These are phyloP conservation scores for Aurelia aurita complex sp. Pacific DNA, from an alignment of 30 jellyfish, hydroid and myxozoan species.

Conservation along the genomic window DNA sequence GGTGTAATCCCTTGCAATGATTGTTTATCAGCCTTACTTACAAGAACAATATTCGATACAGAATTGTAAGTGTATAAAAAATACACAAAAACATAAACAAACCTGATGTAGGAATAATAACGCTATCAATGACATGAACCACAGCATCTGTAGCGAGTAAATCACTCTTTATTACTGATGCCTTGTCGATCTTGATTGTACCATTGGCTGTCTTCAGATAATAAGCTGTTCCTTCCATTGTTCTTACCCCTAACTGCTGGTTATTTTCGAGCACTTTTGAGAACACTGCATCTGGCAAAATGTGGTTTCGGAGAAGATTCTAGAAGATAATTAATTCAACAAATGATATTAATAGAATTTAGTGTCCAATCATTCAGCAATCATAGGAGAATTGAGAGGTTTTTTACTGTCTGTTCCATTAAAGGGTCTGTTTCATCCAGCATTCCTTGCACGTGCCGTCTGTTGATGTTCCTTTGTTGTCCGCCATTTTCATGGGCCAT, in stretches of 20 bases:
- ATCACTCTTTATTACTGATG: conserved; percentile 13
- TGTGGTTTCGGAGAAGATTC: conserved; percentile 66
- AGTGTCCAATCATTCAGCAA: neutral
- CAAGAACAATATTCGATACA: too few relatives aligned
- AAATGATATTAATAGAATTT: neutral
- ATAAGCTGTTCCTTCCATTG: conserved; percentile 65
- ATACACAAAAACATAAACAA: too few relatives aligned
- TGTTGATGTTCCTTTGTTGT: too few relatives aligned
- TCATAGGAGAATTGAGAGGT: too few relatives aligned
- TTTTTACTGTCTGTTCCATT: too few relatives aligned
- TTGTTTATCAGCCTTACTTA: too few relatives aligned
- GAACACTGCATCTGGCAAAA: conserved; percentile 52
- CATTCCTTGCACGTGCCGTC: too few relatives aligned
- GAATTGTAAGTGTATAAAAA: too few relatives aligned
- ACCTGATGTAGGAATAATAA: conserved; percentile 76
- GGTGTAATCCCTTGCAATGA: too few relatives aligned
- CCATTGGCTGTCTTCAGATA: conserved; percentile 34
- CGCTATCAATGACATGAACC: conserved; percentile 53
- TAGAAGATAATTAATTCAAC: neutral
- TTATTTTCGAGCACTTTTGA: conserved; percentile 32
- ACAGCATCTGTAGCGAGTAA: conserved; percentile 52
- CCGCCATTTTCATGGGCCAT: too few relatives aligned
- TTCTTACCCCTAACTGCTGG: conserved; percentile 36
- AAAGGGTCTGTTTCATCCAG: too few relatives aligned
- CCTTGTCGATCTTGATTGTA: conserved; percentile 36